phyloP scores from a whole-genome alignment of 2,113 vertebrate genomes.

The Melospiza georgiana region DNA sequence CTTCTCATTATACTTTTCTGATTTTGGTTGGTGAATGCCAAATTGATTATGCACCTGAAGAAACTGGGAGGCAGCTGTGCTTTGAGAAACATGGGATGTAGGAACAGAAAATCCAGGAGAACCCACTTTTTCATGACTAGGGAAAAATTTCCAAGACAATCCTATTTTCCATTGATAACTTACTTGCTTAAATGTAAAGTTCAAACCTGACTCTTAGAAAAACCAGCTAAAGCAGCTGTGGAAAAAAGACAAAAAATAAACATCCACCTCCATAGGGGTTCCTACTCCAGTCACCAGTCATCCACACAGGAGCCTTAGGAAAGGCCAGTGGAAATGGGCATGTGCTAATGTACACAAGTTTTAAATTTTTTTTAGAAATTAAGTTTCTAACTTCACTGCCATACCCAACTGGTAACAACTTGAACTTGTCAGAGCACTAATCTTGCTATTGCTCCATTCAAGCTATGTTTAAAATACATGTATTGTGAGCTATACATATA shows the following conservation, averaged over 20 bases:
- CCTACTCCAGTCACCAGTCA: neutral
- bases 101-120: neutral
- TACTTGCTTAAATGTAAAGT: conserved; percentile 45
- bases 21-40: neutral
- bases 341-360: accelerated
- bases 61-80: neutral
- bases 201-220: neutral
- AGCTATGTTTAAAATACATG: neutral
- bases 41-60: neutral
- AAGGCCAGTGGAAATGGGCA: neutral
- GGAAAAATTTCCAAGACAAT: conserved; percentile 3
- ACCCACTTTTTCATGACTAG: neutral
- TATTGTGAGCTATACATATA: neutral
- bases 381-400: neutral
- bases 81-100: neutral
- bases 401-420: neutral
- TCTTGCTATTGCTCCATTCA: neutral
- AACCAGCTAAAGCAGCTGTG: neutral
- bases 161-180: conserved; percentile 51
- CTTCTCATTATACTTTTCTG: neutral
- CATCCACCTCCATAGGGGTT: neutral
- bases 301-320: neutral
- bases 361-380: neutral
- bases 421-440: neutral
- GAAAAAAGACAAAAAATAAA: neutral